Conservation (phyloP, 2,113 vertebrate species). For the Microcebus murinus region DNA sequence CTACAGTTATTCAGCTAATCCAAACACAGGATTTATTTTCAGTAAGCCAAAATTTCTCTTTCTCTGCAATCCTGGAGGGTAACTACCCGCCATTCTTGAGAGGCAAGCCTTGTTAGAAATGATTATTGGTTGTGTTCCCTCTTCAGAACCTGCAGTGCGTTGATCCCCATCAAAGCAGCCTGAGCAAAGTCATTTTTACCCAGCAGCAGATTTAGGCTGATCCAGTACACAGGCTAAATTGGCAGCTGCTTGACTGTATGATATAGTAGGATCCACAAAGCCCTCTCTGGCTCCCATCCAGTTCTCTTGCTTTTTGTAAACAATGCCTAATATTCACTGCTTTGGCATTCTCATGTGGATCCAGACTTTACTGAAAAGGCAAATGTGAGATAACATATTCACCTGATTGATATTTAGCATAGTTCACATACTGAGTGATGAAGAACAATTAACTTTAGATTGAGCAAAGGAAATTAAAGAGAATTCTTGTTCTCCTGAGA, state of each 20-base stretch:
- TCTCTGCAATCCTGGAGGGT: not conserved
- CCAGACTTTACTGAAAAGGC: not conserved
- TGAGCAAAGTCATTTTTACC: not conserved
- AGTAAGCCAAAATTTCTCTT: not conserved
- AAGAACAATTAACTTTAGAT: not conserved
- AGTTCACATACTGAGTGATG: not conserved
- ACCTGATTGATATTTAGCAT: not conserved
- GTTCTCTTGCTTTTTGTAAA: not conserved
- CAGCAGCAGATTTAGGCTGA: not conserved
- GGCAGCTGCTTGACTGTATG: not conserved
- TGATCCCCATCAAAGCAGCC: not conserved
- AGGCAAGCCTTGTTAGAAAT: constrained; percentile 16
- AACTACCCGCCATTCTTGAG: not conserved
- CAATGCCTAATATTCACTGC: not conserved
- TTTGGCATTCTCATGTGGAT: not conserved
- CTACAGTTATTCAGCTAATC: not conserved
- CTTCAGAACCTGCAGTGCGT: not conserved
- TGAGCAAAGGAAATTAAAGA: not conserved
- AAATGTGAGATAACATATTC: not conserved
- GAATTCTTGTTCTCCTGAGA: not conserved
- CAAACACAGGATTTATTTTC: constrained; percentile 10
- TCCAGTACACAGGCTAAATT: not conserved
- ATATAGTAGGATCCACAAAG: not conserved
- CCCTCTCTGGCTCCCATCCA: not conserved
- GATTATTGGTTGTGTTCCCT: constrained; percentile 17